phyloP scores from a whole-genome alignment of 2,888 invertebrate genomes.

The Noctuana brunneofusca region DNA sequence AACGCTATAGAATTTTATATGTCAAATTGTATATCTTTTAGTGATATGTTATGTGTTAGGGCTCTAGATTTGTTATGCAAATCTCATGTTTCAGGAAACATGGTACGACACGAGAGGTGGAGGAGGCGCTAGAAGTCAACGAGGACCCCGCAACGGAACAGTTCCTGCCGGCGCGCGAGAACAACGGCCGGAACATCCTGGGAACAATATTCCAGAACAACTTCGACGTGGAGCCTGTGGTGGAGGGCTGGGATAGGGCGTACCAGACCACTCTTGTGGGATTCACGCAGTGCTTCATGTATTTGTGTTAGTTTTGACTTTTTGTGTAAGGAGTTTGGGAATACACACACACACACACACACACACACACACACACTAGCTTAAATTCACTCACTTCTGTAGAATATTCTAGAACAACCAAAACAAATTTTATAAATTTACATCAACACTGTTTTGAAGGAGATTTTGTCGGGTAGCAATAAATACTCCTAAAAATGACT shows the following conservation, averaged over 20 bases:
- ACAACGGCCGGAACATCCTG: slow-evolving; percentile 51
- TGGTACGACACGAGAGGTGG: slow-evolving; percentile 59
- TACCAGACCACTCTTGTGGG: slow-evolving; percentile 56
- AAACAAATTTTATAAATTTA: too few species aligned
- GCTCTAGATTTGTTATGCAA: too few species aligned
- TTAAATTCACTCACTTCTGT: too few species aligned
- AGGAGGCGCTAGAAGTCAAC: slow-evolving; percentile 69
- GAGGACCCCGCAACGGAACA: slow-evolving; percentile 51
- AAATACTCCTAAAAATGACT: too few species aligned
- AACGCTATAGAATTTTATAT: too few species aligned
- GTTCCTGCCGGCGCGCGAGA: slow-evolving; percentile 36
- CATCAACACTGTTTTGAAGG: too few species aligned
- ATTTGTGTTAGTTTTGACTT: slow-evolving; percentile 64
- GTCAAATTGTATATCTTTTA: too few species aligned
- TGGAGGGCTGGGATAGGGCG: slow-evolving; percentile 37
- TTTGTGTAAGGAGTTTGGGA: not conserved
- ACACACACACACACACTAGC: too few species aligned
- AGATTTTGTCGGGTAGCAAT: too few species aligned
- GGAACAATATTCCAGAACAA: slow-evolving; percentile 65
- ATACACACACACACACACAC: not conserved
- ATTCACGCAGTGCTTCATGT: slow-evolving; percentile 72
- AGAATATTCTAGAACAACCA: too few species aligned
- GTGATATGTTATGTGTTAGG: too few species aligned
- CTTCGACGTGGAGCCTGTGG: slow-evolving; percentile 51
- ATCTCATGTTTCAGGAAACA: slow-evolving; percentile 57